These are phyloP conservation scores for Magallana angulata DNA, from an alignment of 1,140 invertebrate species.

Conservation along the genomic window DNA sequence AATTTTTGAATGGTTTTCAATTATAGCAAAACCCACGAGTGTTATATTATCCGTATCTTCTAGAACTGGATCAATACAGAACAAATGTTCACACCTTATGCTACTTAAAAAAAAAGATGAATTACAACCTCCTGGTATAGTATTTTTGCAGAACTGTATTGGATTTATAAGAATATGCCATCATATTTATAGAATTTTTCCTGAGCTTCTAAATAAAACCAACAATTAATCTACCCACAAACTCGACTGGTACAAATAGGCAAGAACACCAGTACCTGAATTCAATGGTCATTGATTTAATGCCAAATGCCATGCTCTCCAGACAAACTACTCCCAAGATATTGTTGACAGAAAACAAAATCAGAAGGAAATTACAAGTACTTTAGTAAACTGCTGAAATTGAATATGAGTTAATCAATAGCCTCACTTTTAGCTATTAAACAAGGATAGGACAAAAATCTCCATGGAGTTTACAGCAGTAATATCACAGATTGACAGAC, in stretches of 20 bases:
- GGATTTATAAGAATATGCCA: too few relatives aligned
- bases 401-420: conserved; percentile 22
- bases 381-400: neutral
- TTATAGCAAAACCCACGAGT: neutral
- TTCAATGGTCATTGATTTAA: neutral
- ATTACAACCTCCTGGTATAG: too few relatives aligned
- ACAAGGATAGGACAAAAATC: neutral
- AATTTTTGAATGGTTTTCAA: neutral
- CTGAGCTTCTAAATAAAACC: neutral
- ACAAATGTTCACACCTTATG: too few relatives aligned
- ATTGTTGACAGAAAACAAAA: neutral
- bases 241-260: too few relatives aligned
- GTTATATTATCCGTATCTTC: neutral
- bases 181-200: too few relatives aligned
- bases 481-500: neutral
- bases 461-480: neutral
- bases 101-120: too few relatives aligned
- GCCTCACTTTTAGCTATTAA: neutral
- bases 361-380: neutral
- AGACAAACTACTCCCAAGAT: neutral
- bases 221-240: neutral
- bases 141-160: too few relatives aligned
- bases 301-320: neutral
- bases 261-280: neutral
- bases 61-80: too few relatives aligned